A percentile compares a stretch with the other conserved stretches of the same genome.
phyloP scores from a whole-genome alignment of 2,113 vertebrate species.

The Pseudopipra pipra region DNA sequence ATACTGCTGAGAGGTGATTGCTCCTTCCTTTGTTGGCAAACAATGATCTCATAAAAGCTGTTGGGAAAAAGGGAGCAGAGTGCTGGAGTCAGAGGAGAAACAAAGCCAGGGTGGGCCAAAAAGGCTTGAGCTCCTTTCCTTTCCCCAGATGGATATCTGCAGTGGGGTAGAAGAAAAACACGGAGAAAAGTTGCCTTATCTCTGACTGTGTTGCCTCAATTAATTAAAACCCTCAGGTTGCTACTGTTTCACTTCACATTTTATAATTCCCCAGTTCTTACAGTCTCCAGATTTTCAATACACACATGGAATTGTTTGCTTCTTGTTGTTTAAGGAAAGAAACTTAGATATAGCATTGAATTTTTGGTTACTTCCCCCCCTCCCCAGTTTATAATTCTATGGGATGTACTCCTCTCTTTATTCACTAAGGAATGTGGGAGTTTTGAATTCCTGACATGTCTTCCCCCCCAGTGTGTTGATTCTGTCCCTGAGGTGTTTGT shows the following conservation, averaged over 20 bases:
- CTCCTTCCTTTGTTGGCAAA: background rate
- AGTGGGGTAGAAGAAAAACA: background rate
- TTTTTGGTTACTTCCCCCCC: background rate
- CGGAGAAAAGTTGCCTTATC: background rate
- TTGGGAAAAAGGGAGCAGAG: background rate
- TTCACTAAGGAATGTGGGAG: background rate
- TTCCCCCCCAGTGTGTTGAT: background rate
- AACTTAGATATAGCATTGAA: background rate
- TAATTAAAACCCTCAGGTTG: background rate
- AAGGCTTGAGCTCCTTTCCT: background rate
- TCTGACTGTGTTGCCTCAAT: background rate
- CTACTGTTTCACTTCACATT: background rate
- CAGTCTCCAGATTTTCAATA: background rate
- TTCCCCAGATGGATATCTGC: background rate
- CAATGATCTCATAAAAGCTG: background rate
- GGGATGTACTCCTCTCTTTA: background rate
- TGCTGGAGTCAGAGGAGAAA: background rate
- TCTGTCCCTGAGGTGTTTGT: background rate
- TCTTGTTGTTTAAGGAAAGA: background rate
- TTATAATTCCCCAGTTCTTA: background rate
- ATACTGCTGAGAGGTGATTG: background rate
- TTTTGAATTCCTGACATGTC: background rate
- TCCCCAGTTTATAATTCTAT: background rate
- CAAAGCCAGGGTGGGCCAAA: background rate
- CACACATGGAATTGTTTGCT: background rate